Evolutionary conservation across 2,888 invertebrate genomes (phyloP).

Genomic region (Apotomis turbidana): DNA sequence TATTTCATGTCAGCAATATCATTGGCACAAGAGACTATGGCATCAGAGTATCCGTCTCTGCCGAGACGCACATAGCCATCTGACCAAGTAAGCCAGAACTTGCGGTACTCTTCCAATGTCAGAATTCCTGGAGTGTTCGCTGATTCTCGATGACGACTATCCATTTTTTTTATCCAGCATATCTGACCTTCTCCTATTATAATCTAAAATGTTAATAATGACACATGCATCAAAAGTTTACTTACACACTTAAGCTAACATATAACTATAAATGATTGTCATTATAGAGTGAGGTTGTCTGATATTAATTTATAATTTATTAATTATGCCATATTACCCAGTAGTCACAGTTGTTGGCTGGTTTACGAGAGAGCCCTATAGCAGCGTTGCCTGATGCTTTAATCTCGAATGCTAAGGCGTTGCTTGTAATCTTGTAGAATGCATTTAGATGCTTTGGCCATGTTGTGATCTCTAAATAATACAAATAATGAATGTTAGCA

Average conservation of each 20-base stretch:
- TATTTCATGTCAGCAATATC: slow-evolving; percentile 51
- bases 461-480: slow-evolving; percentile 58
- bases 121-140: slow-evolving; percentile 72
- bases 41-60: slow-evolving; percentile 61
- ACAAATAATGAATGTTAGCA: slow-evolving; percentile 2
- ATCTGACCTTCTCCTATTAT: slow-evolving; percentile 51
- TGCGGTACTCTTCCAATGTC: slow-evolving; percentile 65
- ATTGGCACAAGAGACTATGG: slow-evolving; percentile 51
- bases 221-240: background rate
- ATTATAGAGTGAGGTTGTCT: too few relatives aligned
- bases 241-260: too few relatives aligned
- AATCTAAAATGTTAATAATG: slow-evolving; percentile 49
- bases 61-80: slow-evolving; percentile 68
- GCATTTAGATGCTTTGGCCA: slow-evolving; percentile 54
- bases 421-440: slow-evolving; percentile 59
- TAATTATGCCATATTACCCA: slow-evolving; percentile 51
- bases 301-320: background rate
- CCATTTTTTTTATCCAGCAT: slow-evolving; percentile 52
- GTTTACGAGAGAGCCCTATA: slow-evolving; percentile 56
- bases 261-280: too few relatives aligned
- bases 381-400: slow-evolving; percentile 55
- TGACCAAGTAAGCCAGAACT: slow-evolving; percentile 80
- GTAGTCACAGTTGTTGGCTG: slow-evolving; percentile 49
- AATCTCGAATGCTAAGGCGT: slow-evolving; percentile 59
- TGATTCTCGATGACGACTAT: slow-evolving; percentile 41